Evolutionary conservation across 1,140 invertebrate species (phyloP), one percentile per base, ranked within the genome.

Genomic region (Caenorhabditis inopinata): DNA sequence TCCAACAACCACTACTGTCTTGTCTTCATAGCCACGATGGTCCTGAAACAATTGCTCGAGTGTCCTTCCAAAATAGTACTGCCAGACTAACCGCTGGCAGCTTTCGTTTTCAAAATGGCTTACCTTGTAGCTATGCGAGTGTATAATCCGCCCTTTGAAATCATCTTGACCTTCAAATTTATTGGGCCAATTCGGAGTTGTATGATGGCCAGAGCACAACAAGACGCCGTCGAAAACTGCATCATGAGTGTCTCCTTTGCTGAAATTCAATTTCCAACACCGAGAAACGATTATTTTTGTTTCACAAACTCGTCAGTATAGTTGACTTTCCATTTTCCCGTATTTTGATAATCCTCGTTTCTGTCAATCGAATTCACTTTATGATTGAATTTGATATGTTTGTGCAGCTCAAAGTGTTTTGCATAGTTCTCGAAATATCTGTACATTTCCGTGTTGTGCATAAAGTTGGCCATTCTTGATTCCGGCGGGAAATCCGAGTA

Each of bases 401-500:
- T 77, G 11, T 62, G 49, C 12, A 90, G 74, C 21, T 85, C 82
- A 62, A 89, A 90, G 21, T 90, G 74, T 4, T 88, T 82, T 7
- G 86, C 88, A 77, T 90, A 90, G 53, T 62, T 27, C 18, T 87
- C 74, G 29, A 91, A 85, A 82, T 90, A 90, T 76, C 88, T 82
- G 18, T 85, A 49, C 14, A 90, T 84, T 58, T 86, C 76, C 16
- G 80, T 85, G 82, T 90, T 87, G 80, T 88, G 89, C 89, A 90
- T 89, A 81, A 86, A 90, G 76, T 87, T 87, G 0, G 90, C 88
- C 74, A 82, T 89, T 5, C 89, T 84, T 9, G 48, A 78, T 4
- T 89, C 87, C 9, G 89, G 88, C 1, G 90, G 90, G 74, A 88
- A 91, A 83, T 91, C 90, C 53, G 89, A 90, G 84, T 86, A 90